Percentiles rank a stretch among this genome's conserved stretches.
Conservation (phyloP, 1,140 invertebrate species). For the Lordiphosa clarofinis region DNA sequence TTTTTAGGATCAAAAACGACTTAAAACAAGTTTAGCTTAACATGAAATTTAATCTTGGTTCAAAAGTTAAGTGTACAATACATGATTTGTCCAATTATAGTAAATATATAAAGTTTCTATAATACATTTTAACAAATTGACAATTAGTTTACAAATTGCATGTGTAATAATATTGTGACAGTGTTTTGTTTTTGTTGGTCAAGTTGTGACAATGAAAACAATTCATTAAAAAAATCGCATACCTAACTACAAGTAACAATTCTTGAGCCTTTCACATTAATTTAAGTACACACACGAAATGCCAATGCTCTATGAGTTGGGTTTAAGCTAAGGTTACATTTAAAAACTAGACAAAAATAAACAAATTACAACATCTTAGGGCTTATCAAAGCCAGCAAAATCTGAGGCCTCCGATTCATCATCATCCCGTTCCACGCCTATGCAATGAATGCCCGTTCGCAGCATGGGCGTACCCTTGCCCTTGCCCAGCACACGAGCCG, state of each 20-base stretch:
- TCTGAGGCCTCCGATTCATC: constrained; percentile 79
- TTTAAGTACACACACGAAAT: constrained; percentile 39
- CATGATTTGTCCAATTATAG: no score
- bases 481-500: constrained; percentile 80
- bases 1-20: no score
- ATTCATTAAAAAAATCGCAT: background rate
- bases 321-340: constrained; percentile 48
- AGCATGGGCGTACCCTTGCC: constrained; percentile 82
- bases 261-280: constrained; percentile 20
- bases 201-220: no score
- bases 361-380: constrained; percentile 22
- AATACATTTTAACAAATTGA: constrained; percentile 4
- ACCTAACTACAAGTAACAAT: constrained; percentile 5
- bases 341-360: constrained; percentile 19
- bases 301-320: constrained; percentile 39
- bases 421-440: constrained; percentile 79
- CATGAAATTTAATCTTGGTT: no score
- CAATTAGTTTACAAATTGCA: constrained; percentile 1
- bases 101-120: background rate
- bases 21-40: no score
- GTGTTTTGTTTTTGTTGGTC: no score
- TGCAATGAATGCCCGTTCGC: constrained; percentile 81
- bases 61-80: no score
- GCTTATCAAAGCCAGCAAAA: constrained; percentile 58
- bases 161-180: no score